These are phyloP conservation scores for Leuctra nigra DNA, from an alignment of 2,888 invertebrate genomes.

Conservation along the genomic window DNA sequence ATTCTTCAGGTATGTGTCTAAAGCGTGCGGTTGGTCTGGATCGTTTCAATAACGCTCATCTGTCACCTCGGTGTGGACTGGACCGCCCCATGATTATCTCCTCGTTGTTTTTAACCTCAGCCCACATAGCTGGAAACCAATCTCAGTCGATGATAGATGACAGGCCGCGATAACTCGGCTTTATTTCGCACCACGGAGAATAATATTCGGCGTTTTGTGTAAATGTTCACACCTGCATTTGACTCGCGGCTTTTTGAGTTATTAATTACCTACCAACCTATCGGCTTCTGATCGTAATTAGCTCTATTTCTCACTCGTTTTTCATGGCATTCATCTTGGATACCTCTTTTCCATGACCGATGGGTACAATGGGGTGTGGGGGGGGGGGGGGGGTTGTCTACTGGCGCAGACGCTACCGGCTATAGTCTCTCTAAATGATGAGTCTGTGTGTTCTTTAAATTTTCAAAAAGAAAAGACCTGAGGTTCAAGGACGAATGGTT, in stretches of 20 bases:
- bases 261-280: constrained; percentile 20
- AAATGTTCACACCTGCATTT: not conserved
- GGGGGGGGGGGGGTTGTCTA: not conserved
- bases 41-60: constrained; percentile 24
- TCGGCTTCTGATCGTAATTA: constrained; percentile 20
- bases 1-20: no score
- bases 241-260: not conserved
- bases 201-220: constrained; percentile 16
- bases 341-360: not conserved
- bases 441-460: not conserved
- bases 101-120: constrained; percentile 6
- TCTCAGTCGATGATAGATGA: not conserved
- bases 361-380: not conserved
- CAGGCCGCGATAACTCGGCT: not conserved
- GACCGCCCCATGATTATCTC: constrained; percentile 13
- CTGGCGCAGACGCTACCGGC: constrained; percentile 18
- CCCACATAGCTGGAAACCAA: no score
- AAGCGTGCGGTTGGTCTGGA: not conserved
- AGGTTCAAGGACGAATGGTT: constrained; percentile 10
- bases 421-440: constrained; percentile 5
- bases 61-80: constrained; percentile 18
- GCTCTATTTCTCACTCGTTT: constrained; percentile 13
- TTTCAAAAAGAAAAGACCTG: not conserved
- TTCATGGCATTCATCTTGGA: not conserved
- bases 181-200: constrained; percentile 22